Conservation (phyloP, 2,797 vertebrate genomes). For the Pipistrellus kuhlii region DNA sequence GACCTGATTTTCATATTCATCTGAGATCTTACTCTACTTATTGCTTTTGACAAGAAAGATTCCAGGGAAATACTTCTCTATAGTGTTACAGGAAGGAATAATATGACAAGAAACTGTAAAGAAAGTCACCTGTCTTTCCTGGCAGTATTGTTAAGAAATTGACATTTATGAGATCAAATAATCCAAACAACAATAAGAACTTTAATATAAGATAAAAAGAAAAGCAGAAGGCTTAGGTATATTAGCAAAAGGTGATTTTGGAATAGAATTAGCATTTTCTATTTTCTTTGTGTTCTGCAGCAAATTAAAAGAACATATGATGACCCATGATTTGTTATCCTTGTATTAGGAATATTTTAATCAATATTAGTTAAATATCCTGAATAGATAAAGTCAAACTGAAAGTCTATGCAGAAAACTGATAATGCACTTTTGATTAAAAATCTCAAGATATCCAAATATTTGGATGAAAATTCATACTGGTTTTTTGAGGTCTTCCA, state of each 20-base stretch:
- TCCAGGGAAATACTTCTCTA: slow-evolving; percentile 81
- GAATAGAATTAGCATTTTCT: background rate
- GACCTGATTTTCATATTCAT: slow-evolving; percentile 51
- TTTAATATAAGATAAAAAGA: background rate
- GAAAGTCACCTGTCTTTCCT: slow-evolving; percentile 63
- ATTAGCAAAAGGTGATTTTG: background rate
- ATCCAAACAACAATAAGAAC: background rate
- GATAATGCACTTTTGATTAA: background rate
- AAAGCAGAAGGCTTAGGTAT: background rate
- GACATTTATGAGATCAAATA: slow-evolving; percentile 53
- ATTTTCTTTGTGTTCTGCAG: background rate
- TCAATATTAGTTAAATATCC: slow-evolving; percentile 10
- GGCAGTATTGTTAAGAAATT: slow-evolving; percentile 44
- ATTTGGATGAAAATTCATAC: background rate
- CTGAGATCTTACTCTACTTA: slow-evolving; percentile 74
- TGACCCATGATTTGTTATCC: background rate
- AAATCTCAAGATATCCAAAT: background rate
- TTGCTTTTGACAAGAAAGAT: slow-evolving; percentile 58
- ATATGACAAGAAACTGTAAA: slow-evolving; percentile 73
- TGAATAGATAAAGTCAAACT: background rate
- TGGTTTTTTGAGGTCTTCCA: background rate
- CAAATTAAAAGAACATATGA: background rate
- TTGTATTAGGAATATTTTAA: slow-evolving; percentile 37
- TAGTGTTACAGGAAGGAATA: slow-evolving; percentile 71
- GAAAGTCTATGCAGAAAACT: background rate